Evolutionary conservation across 2,888 invertebrate species (phyloP).

Genomic region (Aphidoletes aphidimyza): DNA sequence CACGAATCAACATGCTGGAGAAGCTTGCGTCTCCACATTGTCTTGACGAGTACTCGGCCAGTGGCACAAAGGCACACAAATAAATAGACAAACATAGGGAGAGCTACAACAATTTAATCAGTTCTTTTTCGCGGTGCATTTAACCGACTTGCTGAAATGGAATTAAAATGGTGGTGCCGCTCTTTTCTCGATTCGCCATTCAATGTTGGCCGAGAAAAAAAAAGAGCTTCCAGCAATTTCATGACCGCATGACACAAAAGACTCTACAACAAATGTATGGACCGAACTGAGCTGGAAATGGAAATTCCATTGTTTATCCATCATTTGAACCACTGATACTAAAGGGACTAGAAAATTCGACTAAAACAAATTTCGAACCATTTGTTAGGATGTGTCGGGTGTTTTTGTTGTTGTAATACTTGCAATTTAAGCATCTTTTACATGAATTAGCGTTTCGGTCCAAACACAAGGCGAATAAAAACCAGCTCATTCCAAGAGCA

Average conservation of each 20-base stretch:
- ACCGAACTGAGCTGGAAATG: background rate
- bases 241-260: background rate
- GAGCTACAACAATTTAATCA: background rate
- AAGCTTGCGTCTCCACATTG: background rate
- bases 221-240: background rate
- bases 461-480: background rate
- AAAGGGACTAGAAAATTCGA: background rate
- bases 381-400: background rate
- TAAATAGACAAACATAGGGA: no score
- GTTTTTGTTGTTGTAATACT: background rate
- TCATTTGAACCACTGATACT: background rate
- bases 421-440: background rate
- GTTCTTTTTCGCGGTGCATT: constrained; percentile 20
- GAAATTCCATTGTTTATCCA: background rate
- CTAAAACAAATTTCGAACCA: background rate
- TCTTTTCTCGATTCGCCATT: no score
- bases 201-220: no score
- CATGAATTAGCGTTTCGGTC: background rate
- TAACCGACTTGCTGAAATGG: background rate
- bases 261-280: background rate
- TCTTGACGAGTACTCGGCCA: no score
- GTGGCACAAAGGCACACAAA: no score
- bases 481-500: background rate
- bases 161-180: background rate
- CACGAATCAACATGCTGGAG: background rate